Evolutionary conservation across 1,140 invertebrate genomes (phyloP).

Genomic region (Dendrolimus kikuchii): DNA sequence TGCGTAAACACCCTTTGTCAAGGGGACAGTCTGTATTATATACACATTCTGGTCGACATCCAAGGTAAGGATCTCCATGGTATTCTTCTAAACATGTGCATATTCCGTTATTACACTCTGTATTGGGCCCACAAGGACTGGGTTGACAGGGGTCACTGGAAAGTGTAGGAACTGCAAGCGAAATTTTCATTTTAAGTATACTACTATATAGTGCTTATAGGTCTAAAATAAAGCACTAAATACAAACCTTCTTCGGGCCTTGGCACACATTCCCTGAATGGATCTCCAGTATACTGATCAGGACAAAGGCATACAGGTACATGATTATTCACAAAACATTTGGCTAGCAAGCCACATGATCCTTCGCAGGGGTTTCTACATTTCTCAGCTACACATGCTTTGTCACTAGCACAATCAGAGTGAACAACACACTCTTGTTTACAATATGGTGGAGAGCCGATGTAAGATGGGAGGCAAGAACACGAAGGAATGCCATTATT

Average conservation of each 20-base stretch:
- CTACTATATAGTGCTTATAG: too few species aligned
- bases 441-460: slow-evolving; percentile 80
- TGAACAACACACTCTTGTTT: slow-evolving; percentile 70
- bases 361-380: slow-evolving; percentile 87
- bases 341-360: slow-evolving; percentile 84
- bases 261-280: slow-evolving; percentile 75
- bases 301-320: slow-evolving; percentile 83
- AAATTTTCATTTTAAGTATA: too few species aligned
- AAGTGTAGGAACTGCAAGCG: background rate
- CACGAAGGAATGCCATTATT: slow-evolving; percentile 76
- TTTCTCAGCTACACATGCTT: slow-evolving; percentile 84
- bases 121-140: slow-evolving; percentile 76
- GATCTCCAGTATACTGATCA: slow-evolving; percentile 80
- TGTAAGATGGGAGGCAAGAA: slow-evolving; percentile 76
- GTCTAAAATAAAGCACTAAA: background rate
- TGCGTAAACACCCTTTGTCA: slow-evolving; percentile 81
- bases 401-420: slow-evolving; percentile 83
- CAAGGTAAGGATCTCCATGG: slow-evolving; percentile 77
- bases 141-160: slow-evolving; percentile 69
- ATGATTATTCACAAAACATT: slow-evolving; percentile 85
- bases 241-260: slow-evolving; percentile 35
- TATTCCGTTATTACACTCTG: slow-evolving; percentile 67
- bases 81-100: slow-evolving; percentile 79
- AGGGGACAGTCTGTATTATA: slow-evolving; percentile 87
- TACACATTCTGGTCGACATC: slow-evolving; percentile 87